Percentiles rank a stretch among this genome's conserved stretches.
These are phyloP conservation scores for Crocallis elinguaria DNA, from an alignment of 2,888 invertebrate species.

Conservation along the genomic window DNA sequence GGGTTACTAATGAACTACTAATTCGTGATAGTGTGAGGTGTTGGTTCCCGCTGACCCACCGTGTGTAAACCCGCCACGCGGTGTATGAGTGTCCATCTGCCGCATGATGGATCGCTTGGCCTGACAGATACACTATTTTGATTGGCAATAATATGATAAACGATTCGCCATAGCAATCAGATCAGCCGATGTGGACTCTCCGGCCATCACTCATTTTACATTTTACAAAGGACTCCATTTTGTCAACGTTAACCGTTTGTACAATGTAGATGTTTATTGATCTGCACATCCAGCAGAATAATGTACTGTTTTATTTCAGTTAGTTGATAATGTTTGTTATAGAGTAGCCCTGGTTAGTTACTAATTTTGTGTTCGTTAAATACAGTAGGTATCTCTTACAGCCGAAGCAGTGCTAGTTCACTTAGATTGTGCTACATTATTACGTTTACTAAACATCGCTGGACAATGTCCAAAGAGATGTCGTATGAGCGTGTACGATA, in stretches of 20 bases:
- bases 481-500: conserved; percentile 64
- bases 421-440: conserved; percentile 68
- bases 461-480: conserved; percentile 79
- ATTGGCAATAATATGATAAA: conserved; percentile 84
- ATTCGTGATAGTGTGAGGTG: conserved; percentile 61
- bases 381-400: conserved; percentile 50
- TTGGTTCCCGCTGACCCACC: conserved; percentile 36
- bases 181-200: conserved; percentile 70
- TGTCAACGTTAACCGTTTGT: conserved; percentile 59
- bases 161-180: conserved; percentile 76
- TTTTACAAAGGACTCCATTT: conserved; percentile 64
- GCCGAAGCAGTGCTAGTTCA: conserved; percentile 61
- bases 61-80: conserved; percentile 22
- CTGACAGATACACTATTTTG: conserved; percentile 85
- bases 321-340: conserved; percentile 38
- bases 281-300: conserved; percentile 35
- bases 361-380: conserved; percentile 35
- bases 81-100: conserved; percentile 59
- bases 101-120: conserved; percentile 76
- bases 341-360: conserved; percentile 34
- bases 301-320: conserved; percentile 38
- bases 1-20: conserved; percentile 55
- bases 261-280: conserved; percentile 41
- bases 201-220: conserved; percentile 74
- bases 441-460: conserved; percentile 78